phyloP scores from a whole-genome alignment of 2,113 vertebrate genomes.

The Acanthisitta chloris region DNA sequence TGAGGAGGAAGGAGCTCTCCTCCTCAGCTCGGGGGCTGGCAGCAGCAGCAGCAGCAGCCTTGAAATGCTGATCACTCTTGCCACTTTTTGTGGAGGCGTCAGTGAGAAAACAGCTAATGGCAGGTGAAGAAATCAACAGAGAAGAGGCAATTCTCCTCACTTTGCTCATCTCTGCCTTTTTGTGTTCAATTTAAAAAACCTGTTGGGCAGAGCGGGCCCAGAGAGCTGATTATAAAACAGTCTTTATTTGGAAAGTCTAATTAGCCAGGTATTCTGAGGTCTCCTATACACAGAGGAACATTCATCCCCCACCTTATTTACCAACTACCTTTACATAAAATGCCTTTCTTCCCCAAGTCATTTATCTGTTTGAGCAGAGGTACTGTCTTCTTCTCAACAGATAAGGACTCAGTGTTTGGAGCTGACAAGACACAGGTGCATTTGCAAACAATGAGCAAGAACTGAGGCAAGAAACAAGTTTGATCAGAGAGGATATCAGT shows the following conservation, averaged over 20 bases:
- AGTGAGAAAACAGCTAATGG: slow-evolving; percentile 51
- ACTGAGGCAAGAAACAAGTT: background rate
- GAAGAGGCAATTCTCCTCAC: background rate
- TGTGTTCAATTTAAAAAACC: background rate
- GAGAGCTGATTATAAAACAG: background rate
- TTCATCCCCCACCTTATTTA: background rate
- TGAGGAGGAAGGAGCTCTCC: background rate
- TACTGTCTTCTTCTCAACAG: background rate
- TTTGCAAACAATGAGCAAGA: background rate
- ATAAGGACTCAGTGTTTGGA: background rate
- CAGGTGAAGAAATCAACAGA: background rate
- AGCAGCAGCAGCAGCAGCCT: slow-evolving; percentile 1
- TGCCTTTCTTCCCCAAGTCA: background rate
- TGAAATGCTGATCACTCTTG: background rate
- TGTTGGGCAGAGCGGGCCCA: background rate
- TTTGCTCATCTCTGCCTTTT: slow-evolving; percentile 31
- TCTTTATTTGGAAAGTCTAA: background rate
- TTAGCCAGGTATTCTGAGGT: background rate
- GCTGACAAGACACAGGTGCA: background rate
- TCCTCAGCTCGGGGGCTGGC: background rate
- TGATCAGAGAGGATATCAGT: background rate
- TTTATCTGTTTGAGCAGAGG: background rate
- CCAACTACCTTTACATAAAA: background rate
- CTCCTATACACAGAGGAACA: background rate
- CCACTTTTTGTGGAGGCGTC: slow-evolving; percentile 28